Percentiles rank a stretch among this genome's conserved stretches.
Conservation (phyloP, 1,140 invertebrate species). For the Nebria ingens region DNA sequence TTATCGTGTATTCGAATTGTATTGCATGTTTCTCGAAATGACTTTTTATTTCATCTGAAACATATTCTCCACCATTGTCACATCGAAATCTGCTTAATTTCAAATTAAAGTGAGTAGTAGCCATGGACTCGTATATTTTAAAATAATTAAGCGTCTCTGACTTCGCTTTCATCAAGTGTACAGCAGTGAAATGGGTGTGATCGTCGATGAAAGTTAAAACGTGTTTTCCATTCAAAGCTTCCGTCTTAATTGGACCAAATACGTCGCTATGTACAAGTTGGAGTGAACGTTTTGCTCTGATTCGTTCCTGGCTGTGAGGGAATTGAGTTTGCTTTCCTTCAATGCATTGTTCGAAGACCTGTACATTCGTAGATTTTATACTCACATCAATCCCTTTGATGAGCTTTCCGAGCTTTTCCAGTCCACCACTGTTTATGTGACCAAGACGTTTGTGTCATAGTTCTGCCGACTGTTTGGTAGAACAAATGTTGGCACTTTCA, state of each 20-base stretch:
- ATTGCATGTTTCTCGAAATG: conserved; percentile 18
- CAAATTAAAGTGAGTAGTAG: conserved; percentile 12
- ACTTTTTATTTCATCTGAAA: conserved; percentile 12
- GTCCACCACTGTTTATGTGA: too few species aligned
- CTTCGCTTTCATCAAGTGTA: conserved; percentile 30
- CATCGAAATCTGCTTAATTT: conserved; percentile 16
- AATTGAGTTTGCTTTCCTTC: conserved; percentile 17
- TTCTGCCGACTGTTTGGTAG: too few species aligned
- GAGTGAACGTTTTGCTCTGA: too few species aligned
- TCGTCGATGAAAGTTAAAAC: conserved; percentile 33
- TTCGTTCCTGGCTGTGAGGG: conserved; percentile 13
- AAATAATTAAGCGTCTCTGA: conserved; percentile 23
- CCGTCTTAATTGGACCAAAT: conserved; percentile 26
- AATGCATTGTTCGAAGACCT: too few species aligned
- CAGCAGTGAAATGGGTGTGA: conserved; percentile 24
- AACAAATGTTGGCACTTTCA: too few species aligned
- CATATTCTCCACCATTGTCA: conserved; percentile 18
- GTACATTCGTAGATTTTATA: too few species aligned
- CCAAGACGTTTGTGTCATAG: too few species aligned
- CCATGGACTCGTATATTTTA: conserved; percentile 20
- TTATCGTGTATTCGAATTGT: conserved; percentile 24
- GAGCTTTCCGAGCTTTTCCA: too few species aligned
- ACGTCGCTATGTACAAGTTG: too few species aligned
- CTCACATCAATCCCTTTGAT: too few species aligned
- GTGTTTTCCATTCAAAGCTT: conserved; percentile 27